Evolutionary conservation across 2,797 vertebrate species (phyloP).

Genomic region (Rhinophrynus dorsalis): DNA sequence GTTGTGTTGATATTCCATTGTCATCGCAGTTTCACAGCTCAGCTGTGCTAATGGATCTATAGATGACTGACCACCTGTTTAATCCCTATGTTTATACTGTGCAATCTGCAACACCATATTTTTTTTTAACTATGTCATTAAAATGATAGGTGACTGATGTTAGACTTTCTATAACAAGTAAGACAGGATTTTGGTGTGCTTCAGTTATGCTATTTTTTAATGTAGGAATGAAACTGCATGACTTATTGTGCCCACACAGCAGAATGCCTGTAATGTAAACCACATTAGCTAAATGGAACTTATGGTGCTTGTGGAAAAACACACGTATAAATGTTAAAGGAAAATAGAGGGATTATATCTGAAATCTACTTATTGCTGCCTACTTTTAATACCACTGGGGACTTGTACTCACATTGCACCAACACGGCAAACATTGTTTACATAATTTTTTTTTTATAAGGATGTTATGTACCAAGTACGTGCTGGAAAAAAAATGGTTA

Average conservation of each 20-base stretch:
- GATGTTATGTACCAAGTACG: not conserved
- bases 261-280: constrained; percentile 26
- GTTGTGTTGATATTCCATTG: constrained; percentile 27
- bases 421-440: constrained; percentile 5
- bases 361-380: constrained; percentile 16
- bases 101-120: constrained; percentile 20
- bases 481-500: not conserved
- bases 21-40: constrained; percentile 6
- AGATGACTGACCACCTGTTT: constrained; percentile 39
- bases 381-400: constrained; percentile 6
- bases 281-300: constrained; percentile 22
- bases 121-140: constrained; percentile 15
- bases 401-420: constrained; percentile 1
- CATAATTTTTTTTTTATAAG: not conserved
- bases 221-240: constrained; percentile 26
- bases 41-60: constrained; percentile 25
- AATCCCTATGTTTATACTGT: constrained; percentile 17
- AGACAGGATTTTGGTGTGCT: constrained; percentile 18
- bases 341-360: constrained; percentile 8
- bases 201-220: constrained; percentile 23
- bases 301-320: not conserved
- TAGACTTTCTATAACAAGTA: constrained; percentile 14
- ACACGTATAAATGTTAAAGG: constrained; percentile 15
- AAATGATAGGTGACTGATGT: constrained; percentile 37
- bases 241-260: constrained; percentile 26